Evolutionary conservation across 2,113 vertebrate genomes (phyloP), one percentile per base, ranked within the genome.

Genomic region (Progne subis): DNA sequence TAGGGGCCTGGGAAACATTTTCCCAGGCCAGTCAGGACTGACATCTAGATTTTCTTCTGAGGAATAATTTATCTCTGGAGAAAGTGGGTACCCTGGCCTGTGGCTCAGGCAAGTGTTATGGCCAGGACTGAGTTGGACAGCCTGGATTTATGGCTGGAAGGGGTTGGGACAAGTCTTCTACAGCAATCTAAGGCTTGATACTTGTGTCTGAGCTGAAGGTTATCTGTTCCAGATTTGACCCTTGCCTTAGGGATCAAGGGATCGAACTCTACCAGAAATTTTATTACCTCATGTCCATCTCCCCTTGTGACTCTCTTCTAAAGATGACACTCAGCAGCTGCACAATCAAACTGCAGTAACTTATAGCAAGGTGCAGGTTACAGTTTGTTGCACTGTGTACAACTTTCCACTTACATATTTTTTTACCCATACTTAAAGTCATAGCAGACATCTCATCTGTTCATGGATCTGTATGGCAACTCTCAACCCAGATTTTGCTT

Each of bases 381-480:
- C 28, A 60, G 23, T 20, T 69, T 46, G 24, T 18, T 43, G 25
- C 18, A 9, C 25, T 0, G 0, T 7, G 17, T 19, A n/a, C 8
- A 49, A 11, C n/a, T 49, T 72, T 37, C 46, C 13, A 49, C 17
- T 49, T 12, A 10, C 0, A 0, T 26, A 7, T 9, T 46, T 71
- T 71, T 91, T 82, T 13, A n/a, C 11, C 34, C 34, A 21, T 39
- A 32, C 1, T 1, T 56, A 24, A 88, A 34, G 6, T 26, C 9
- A 24, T 5, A 55, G 16, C 10, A 14, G 49, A 18, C 1, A 29
- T 46, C 20, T 69, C 1, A 0, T 34, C 18, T 1, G 0, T 15
- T 90, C 31, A 5, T 43, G 13, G 10, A 41, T 7, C n/a, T 23
- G 2, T 67, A 37, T 11, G 19, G 14, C 14, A 82, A 31, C 6